A percentile compares a stretch with the other conserved stretches of the same genome.
phyloP scores from a whole-genome alignment of 2,113 vertebrate genomes.

The Trogon melanurus region DNA sequence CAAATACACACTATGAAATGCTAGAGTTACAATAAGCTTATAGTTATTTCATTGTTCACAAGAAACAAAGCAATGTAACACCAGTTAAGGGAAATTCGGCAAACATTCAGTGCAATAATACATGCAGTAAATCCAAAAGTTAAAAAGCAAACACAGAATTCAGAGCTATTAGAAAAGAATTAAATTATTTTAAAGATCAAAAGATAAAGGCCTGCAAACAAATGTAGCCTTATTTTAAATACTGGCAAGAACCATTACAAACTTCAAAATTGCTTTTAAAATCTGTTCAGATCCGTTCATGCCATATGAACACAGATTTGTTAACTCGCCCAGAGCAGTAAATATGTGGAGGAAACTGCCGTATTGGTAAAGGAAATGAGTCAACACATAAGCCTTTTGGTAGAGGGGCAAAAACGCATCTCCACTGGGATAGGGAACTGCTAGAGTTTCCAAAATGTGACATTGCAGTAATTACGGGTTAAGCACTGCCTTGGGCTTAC shows the following conservation, averaged over 20 bases:
- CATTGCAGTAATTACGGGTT: conserved; percentile 92
- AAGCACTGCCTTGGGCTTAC: conserved; percentile 92
- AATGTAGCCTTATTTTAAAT: conserved; percentile 8
- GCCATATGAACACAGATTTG: conserved; percentile 46
- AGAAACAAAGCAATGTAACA: conserved; percentile 51
- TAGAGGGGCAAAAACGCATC: conserved; percentile 80
- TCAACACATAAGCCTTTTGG: conserved; percentile 83
- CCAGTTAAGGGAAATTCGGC: conserved; percentile 65
- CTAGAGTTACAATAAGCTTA: conserved; percentile 71
- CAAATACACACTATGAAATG: conserved; percentile 75
- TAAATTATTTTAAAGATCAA: conserved; percentile 32
- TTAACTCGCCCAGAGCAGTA: conserved; percentile 82
- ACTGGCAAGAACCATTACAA: conserved; percentile 14
- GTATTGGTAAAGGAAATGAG: conserved; percentile 91
- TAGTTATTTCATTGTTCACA: conserved; percentile 55
- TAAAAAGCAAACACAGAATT: conserved; percentile 61
- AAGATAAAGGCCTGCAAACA: conserved; percentile 42
- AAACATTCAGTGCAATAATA: conserved; percentile 50
- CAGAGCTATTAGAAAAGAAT: conserved; percentile 50
- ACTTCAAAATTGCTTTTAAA: conserved; percentile 33
- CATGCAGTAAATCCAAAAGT: conserved; percentile 66
- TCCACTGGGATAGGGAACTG: conserved; percentile 86
- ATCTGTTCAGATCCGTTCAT: conserved; percentile 40
- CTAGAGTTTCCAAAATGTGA: conserved; percentile 90
- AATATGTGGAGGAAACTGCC: conserved; percentile 90